Evolutionary conservation across 2,888 invertebrate genomes (phyloP).

Genomic region (Leucoptera coffeella): DNA sequence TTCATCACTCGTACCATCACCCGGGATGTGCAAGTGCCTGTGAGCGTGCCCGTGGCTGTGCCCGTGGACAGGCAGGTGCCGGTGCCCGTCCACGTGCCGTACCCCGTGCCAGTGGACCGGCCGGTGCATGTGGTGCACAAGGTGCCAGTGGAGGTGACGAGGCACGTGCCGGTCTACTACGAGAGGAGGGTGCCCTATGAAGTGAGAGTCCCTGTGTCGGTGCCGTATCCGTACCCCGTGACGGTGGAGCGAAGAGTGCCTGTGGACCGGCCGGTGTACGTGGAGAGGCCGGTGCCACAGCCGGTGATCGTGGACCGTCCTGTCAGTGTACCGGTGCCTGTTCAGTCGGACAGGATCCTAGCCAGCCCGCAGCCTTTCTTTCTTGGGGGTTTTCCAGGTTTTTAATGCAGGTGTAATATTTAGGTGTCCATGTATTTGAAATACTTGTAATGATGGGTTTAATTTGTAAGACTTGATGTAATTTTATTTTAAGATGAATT

Average conservation of each 20-base stretch:
- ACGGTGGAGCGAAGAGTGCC: constrained; percentile 52
- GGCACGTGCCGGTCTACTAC: constrained; percentile 41
- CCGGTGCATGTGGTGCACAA: constrained; percentile 46
- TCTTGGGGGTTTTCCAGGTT: no score
- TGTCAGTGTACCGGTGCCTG: constrained; percentile 55
- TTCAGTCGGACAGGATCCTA: constrained; percentile 49
- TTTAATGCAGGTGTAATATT: no score
- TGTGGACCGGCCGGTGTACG: constrained; percentile 51
- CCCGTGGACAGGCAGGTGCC: constrained; percentile 35
- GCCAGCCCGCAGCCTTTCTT: constrained; percentile 18
- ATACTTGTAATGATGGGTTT: no score
- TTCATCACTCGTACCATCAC: constrained; percentile 40
- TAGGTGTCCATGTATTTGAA: no score
- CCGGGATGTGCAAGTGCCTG: constrained; percentile 16
- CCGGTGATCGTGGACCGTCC: constrained; percentile 52
- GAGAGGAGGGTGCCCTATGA: constrained; percentile 43
- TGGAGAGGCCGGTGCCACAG: constrained; percentile 44
- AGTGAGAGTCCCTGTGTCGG: constrained; percentile 44
- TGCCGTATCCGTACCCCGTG: constrained; percentile 56
- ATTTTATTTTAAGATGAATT: no score
- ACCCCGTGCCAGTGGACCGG: constrained; percentile 45
- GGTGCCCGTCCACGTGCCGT: constrained; percentile 43
- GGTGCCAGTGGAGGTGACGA: constrained; percentile 43
- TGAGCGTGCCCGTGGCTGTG: constrained; percentile 11
- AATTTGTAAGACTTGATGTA: no score